These are phyloP conservation scores for Drosophila tsacasi DNA, from an alignment of 1,140 invertebrate species.

Conservation along the genomic window DNA sequence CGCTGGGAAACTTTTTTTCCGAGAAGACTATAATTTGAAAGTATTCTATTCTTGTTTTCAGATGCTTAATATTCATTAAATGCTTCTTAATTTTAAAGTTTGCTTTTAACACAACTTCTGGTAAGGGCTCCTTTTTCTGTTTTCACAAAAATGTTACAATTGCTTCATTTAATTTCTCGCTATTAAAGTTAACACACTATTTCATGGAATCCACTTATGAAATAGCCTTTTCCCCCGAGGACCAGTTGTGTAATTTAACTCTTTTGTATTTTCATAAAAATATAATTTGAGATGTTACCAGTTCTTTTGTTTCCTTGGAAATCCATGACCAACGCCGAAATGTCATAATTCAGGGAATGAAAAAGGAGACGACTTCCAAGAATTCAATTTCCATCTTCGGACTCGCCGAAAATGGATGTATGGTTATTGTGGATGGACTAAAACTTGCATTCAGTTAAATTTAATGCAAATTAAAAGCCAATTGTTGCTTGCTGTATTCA, in stretches of 20 bases:
- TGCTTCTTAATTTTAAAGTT: neutral
- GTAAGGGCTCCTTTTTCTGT: neutral
- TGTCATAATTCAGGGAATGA: neutral
- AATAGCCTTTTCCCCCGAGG: neutral
- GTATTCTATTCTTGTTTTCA: neutral
- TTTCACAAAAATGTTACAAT: neutral
- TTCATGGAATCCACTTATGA: neutral
- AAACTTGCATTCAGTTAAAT: neutral
- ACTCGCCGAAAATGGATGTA: neutral
- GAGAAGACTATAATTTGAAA: too few species aligned
- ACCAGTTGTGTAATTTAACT: neutral
- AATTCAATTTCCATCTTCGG: neutral
- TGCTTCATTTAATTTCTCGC: neutral
- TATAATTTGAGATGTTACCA: neutral
- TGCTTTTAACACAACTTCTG: neutral
- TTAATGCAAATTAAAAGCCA: neutral
- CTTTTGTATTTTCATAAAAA: neutral
- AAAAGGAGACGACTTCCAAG: neutral
- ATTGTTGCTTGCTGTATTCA: neutral
- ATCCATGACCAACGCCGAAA: neutral
- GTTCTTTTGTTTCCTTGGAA: neutral
- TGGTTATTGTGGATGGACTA: too few species aligned
- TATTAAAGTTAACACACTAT: neutral
- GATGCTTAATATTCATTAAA: neutral
- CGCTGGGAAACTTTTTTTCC: too few species aligned